These are phyloP conservation scores for Paracanthobrama guichenoti DNA, from an alignment of 2,113 vertebrate genomes.

Conservation along the genomic window DNA sequence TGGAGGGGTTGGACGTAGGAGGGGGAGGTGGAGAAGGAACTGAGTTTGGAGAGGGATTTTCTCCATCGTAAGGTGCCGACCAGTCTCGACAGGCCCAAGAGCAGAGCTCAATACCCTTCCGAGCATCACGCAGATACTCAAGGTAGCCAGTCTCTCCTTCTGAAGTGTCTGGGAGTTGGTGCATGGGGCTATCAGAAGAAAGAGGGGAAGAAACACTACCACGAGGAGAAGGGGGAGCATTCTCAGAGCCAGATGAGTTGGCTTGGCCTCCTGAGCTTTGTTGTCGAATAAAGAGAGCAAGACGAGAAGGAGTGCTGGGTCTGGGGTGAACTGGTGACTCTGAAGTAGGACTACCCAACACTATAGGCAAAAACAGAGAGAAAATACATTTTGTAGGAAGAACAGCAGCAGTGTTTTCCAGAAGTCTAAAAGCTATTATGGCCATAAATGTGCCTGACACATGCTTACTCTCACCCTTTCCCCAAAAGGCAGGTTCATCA, in stretches of 20 bases:
- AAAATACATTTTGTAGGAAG: neutral
- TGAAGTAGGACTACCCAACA: slow-evolving; percentile 81
- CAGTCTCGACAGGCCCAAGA: slow-evolving; percentile 87
- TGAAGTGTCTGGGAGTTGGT: slow-evolving; percentile 60
- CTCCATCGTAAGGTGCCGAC: slow-evolving; percentile 94
- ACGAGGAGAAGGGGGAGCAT: slow-evolving; percentile 61
- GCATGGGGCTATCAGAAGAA: slow-evolving; percentile 78
- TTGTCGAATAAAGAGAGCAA: slow-evolving; percentile 90
- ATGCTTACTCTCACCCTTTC: slow-evolving; percentile 77
- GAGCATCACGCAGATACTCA: slow-evolving; percentile 89
- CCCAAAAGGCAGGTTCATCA: slow-evolving; percentile 82
- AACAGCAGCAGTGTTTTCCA: neutral
- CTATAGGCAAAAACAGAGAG: slow-evolving; percentile 61
- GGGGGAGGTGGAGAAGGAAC: slow-evolving; percentile 64
- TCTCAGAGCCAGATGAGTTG: slow-evolving; percentile 59
- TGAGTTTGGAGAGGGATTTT: slow-evolving; percentile 78
- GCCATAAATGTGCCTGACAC: neutral
- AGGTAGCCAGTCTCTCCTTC: slow-evolving; percentile 86
- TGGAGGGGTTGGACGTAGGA: slow-evolving; percentile 64
- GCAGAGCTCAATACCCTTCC: slow-evolving; percentile 82
- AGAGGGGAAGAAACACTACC: slow-evolving; percentile 56
- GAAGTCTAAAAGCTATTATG: neutral
- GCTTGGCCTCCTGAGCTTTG: slow-evolving; percentile 70
- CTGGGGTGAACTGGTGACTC: slow-evolving; percentile 78
- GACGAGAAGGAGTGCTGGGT: slow-evolving; percentile 88